Evolutionary conservation across 2,888 invertebrate species (phyloP), one percentile per base, ranked within the genome.

Genomic region (Abrostola triplasia): DNA sequence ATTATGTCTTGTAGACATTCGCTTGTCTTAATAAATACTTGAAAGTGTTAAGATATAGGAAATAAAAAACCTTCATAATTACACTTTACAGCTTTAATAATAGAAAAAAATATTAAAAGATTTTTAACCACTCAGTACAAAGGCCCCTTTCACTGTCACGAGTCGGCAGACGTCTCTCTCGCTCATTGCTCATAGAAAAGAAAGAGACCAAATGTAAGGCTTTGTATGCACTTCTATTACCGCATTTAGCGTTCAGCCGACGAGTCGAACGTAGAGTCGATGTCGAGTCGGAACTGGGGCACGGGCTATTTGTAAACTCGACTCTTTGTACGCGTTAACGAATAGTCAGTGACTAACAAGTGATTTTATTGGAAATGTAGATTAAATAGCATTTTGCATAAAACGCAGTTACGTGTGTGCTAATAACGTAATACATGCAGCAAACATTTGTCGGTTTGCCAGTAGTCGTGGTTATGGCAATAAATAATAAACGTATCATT

Each of bases 71-170:
- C 24, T 24, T 24, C 24, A 24, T 24, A 24, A 24, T 24, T 24
- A 4, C 24, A 24, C 24, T 24, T 70, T 57, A 6, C 5, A 57
- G 36, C 24, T 38, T 12, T 5, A 11, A 35, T 36, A 38, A 36
- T n/a, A 38, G 24, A 36, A 2, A 40, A 56, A 54, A 36, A 37
- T 58, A 61, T 66, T 62, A 40, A 11, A 62, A 56, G 47, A 67
- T 79, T 76, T 80, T 78, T 75, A 55, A 49, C 40, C 80, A 67
- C 59, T 73, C 79, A 5, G 81, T 86, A 86, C 84, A 70, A 65
- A 80, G 51, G 81, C 84, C 84, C 86, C 86, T 88, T 88, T 87
- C 85, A 86, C 86, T 85, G 83, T 77, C 78, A 73, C 49, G 76
- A 81, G 82, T 81, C 67, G 59, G 79, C 59, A 72, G 61, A 77